Evolutionary conservation across 2,888 invertebrate species (phyloP).

Genomic region (Candidula unifasciata): DNA sequence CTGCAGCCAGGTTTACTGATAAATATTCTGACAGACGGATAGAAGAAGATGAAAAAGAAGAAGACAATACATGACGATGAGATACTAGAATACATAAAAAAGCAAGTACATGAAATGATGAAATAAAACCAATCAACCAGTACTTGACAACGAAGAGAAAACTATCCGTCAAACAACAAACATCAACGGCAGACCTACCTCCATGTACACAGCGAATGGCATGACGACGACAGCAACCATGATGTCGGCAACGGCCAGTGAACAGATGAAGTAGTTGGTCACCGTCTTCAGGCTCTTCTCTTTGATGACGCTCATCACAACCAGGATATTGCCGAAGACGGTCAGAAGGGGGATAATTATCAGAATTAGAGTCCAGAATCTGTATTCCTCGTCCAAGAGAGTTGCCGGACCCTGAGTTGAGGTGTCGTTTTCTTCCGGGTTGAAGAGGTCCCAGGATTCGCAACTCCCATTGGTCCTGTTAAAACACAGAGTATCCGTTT

Average conservation of each 20-base stretch:
- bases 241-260: conserved; percentile 95
- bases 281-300: conserved; percentile 95
- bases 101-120: too few species aligned
- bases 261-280: conserved; percentile 99
- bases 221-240: conserved; percentile 98
- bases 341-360: conserved; percentile 90
- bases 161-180: too few species aligned
- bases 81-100: too few species aligned
- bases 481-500: conserved; percentile 14
- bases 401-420: conserved; percentile 14
- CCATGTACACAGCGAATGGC: conserved; percentile 98
- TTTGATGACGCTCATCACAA: conserved; percentile 90
- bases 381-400: conserved; percentile 52
- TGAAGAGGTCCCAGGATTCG: conserved; percentile 32
- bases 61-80: too few species aligned
- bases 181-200: too few species aligned
- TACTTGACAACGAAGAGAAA: too few species aligned
- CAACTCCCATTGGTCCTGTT: conserved; percentile 10
- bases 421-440: conserved; percentile 46
- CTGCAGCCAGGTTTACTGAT: too few species aligned
- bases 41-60: too few species aligned
- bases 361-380: conserved; percentile 79
- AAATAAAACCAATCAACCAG: too few species aligned
- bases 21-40: too few species aligned
- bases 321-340: conserved; percentile 96